phyloP scores from a whole-genome alignment of 2,888 invertebrate species.

The Smittia aterrima region DNA sequence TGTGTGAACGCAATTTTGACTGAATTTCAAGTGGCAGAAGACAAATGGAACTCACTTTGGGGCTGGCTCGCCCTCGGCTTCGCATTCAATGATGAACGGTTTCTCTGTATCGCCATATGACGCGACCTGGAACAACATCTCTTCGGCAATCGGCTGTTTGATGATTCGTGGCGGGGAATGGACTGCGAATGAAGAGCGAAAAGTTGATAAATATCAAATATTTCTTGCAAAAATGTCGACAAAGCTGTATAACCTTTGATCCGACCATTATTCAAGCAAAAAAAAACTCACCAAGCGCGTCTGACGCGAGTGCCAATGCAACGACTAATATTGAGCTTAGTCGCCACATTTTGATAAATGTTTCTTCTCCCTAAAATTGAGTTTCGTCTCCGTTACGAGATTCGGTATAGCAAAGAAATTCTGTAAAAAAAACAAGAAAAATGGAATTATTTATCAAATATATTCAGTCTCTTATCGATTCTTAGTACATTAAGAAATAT shows the following conservation, averaged over 20 bases:
- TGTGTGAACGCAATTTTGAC: not conserved
- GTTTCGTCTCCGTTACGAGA: too few relatives aligned
- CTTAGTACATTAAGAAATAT: too few relatives aligned
- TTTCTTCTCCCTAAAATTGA: too few relatives aligned
- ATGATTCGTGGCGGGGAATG: constrained; percentile 88
- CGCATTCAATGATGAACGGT: constrained; percentile 94
- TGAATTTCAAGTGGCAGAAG: too few relatives aligned
- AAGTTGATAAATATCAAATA: constrained; percentile 25
- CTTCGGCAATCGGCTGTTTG: constrained; percentile 89
- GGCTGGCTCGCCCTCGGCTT: constrained; percentile 92
- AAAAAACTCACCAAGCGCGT: constrained; percentile 50
- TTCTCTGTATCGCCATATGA: constrained; percentile 81
- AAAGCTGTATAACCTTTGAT: not conserved
- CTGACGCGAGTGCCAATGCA: constrained; percentile 49
- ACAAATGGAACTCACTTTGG: constrained; percentile 70
- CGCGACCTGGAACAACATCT: constrained; percentile 87
- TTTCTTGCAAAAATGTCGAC: not conserved
- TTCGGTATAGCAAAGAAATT: too few relatives aligned
- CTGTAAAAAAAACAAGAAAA: not conserved
- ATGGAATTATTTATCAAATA: not conserved
- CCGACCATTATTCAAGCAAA: not conserved
- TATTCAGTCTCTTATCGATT: not conserved
- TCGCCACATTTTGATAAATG: constrained; percentile 50
- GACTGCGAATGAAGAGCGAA: constrained; percentile 58
- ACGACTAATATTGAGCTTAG: constrained; percentile 52